A percentile compares a stretch with the other conserved stretches of the same genome.
Conservation (phyloP, 2,113 vertebrate species). For the Ploceus nigricollis region DNA sequence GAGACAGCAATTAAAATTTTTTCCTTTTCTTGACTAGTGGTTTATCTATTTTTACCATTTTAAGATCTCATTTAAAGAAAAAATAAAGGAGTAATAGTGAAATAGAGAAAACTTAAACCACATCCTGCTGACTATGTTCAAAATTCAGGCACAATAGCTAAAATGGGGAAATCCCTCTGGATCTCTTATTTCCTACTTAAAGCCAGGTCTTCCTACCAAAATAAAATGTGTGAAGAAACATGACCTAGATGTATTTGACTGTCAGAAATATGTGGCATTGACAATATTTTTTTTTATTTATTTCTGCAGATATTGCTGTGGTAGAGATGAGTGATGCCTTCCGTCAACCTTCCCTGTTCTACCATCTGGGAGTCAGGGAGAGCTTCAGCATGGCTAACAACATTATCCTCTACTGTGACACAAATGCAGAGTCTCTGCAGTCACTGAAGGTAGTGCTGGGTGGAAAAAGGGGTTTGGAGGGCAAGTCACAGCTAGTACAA, state of each 20-base stretch:
- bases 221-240: not conserved
- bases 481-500: not conserved
- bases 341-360: slow-evolving; percentile 96
- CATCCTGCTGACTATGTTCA: slow-evolving; percentile 2
- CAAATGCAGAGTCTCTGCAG: slow-evolving; percentile 89
- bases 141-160: not conserved
- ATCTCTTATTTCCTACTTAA: slow-evolving; percentile 11
- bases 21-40: not conserved
- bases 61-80: not conserved
- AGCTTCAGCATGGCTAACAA: slow-evolving; percentile 99
- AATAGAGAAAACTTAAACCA: not conserved
- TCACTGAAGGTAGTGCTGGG: slow-evolving; percentile 86
- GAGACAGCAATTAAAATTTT: not conserved
- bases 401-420: slow-evolving; percentile 97
- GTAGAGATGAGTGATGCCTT: slow-evolving; percentile 98
- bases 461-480: not conserved
- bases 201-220: not conserved
- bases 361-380: slow-evolving; percentile 95
- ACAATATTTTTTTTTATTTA: not conserved
- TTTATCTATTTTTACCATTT: not conserved
- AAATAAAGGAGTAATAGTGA: not conserved
- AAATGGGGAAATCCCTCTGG: slow-evolving; percentile 38
- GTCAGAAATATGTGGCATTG: not conserved
- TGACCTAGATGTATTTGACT: not conserved
- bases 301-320: slow-evolving; percentile 88